These are phyloP conservation scores for Ischnus inquisitorius DNA, from an alignment of 2,888 invertebrate species.

Conservation along the genomic window DNA sequence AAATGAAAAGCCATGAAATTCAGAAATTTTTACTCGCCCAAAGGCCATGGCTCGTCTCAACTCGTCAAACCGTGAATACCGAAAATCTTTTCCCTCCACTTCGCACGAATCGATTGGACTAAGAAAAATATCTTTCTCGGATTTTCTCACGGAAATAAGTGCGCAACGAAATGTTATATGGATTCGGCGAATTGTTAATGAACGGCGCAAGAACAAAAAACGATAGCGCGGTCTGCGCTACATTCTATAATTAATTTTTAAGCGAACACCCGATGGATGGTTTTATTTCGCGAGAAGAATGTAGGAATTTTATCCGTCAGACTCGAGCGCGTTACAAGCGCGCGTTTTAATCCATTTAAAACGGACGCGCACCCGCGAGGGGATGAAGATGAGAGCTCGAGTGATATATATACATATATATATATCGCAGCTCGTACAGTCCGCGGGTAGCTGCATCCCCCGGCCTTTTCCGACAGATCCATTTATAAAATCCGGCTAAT, in stretches of 20 bases:
- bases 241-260: neutral
- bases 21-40: no score
- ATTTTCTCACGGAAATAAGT: neutral
- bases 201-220: neutral
- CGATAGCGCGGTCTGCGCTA: no score
- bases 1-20: no score
- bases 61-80: no score
- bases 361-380: conserved; percentile 51
- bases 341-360: conserved; percentile 68
- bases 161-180: neutral
- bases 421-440: conserved; percentile 41
- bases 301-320: conserved; percentile 26
- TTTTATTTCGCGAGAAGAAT: conserved; percentile 15
- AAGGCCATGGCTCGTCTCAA: no score
- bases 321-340: conserved; percentile 40
- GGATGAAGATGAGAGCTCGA: conserved; percentile 64
- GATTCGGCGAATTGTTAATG: neutral
- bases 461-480: conserved; percentile 70
- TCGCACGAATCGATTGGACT: neutral
- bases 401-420: conserved; percentile 46
- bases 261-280: conserved; percentile 5
- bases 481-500: conserved; percentile 81
- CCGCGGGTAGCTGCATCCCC: conserved; percentile 58
- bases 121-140: neutral
- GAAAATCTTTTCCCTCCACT: neutral